Percentiles rank a stretch among this genome's conserved stretches.
Evolutionary conservation across 2,797 vertebrate genomes (phyloP).

Genomic region (Leptoclinus maculatus): DNA sequence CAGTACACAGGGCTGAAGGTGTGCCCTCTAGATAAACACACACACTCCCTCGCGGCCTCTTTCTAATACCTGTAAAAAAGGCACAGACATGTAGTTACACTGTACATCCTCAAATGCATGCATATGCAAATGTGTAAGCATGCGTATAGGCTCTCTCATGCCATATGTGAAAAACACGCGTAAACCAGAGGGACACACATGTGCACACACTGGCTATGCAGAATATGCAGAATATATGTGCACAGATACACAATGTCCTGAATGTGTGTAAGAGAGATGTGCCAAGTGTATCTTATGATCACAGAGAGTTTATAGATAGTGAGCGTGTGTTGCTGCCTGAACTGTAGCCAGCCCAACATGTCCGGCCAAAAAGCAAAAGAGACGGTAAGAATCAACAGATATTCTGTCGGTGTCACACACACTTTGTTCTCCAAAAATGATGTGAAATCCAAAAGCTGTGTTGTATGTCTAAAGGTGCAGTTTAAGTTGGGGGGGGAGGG

Average conservation of each 20-base stretch:
- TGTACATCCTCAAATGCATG: not conserved
- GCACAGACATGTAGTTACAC: not conserved
- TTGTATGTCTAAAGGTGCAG: not conserved
- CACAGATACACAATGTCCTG: conserved; percentile 51
- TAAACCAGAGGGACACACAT: not conserved
- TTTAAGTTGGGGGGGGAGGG: too few relatives aligned
- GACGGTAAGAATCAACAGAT: conserved; percentile 43
- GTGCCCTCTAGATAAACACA: conserved; percentile 24
- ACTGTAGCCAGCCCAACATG: conserved; percentile 30
- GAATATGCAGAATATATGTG: conserved; percentile 22
- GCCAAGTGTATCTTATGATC: conserved; percentile 71
- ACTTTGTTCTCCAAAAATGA: not conserved
- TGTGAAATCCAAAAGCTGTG: not conserved
- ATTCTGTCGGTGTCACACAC: conserved; percentile 2
- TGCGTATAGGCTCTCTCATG: not conserved
- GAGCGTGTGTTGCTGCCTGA: conserved; percentile 53
- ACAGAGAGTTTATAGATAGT: conserved; percentile 66
- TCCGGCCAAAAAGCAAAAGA: conserved; percentile 52
- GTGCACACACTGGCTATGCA: conserved; percentile 8
- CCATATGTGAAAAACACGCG: conserved; percentile 5
- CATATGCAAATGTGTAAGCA: not conserved
- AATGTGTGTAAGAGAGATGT: conserved; percentile 26
- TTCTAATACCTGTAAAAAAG: not conserved
- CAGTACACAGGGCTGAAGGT: conserved; percentile 12
- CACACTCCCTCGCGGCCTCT: not conserved